phyloP scores from a whole-genome alignment of 2,888 invertebrate species.

The Chrysotoxum bicinctum region DNA sequence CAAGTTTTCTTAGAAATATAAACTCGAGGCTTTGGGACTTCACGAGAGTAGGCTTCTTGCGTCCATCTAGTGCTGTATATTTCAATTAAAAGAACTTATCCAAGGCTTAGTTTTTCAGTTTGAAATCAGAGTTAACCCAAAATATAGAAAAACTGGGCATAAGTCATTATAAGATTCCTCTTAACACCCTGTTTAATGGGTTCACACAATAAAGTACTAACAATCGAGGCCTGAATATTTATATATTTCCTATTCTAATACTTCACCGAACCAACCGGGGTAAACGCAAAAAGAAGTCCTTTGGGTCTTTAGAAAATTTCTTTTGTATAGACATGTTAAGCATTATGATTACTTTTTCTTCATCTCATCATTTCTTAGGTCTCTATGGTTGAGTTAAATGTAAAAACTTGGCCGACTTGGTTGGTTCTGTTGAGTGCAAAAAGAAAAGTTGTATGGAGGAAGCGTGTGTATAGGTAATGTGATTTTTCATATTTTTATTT shows the following conservation, averaged over 20 bases:
- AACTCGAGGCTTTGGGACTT: no score
- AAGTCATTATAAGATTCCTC: neutral
- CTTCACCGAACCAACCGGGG: neutral
- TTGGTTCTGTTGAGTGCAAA: neutral
- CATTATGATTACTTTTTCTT: conserved; percentile 49
- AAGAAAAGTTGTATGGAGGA: neutral
- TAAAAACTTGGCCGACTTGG: conserved; percentile 7
- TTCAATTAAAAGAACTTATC: no score
- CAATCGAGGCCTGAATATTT: conserved; percentile 14
- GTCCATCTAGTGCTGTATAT: no score
- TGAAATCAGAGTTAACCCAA: no score
- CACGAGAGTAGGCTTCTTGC: no score
- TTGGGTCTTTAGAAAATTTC: conserved; percentile 51
- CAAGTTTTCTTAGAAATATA: no score
- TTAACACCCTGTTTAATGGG: conserved; percentile 4
- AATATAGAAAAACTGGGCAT: no score
- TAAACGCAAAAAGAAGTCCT: conserved; percentile 34
- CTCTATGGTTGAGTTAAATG: neutral
- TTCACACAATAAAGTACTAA: neutral
- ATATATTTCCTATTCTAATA: conserved; percentile 13
- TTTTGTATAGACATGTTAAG: conserved; percentile 51
- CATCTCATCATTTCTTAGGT: conserved; percentile 19
- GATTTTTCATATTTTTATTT: no score
- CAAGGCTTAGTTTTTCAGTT: no score
- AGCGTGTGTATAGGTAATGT: no score